A percentile compares a stretch with the other conserved stretches of the same genome.
Evolutionary conservation across 2,113 vertebrate genomes (phyloP).

Genomic region (Protobothrops mucrosquamatus): DNA sequence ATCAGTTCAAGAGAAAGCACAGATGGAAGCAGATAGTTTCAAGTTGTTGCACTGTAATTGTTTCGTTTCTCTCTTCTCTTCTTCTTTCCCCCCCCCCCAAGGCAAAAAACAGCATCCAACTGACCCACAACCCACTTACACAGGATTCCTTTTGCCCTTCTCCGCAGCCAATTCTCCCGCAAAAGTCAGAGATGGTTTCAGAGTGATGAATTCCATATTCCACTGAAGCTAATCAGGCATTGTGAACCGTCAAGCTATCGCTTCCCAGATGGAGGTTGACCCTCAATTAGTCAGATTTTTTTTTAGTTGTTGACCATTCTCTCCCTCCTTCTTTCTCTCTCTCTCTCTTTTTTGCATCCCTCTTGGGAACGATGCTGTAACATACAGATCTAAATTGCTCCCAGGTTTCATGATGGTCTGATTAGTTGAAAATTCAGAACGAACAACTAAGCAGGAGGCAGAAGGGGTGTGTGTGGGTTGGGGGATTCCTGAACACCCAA

Average conservation of each 20-base stretch:
- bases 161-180: rapidly evolving
- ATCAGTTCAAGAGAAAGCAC: rapidly evolving
- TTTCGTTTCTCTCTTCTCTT: neutral
- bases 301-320: neutral
- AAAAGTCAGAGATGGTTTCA: neutral
- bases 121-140: neutral
- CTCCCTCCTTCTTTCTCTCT: neutral
- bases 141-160: rapidly evolving
- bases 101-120: neutral
- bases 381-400: conserved; percentile 61
- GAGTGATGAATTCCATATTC: neutral
- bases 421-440: conserved; percentile 49
- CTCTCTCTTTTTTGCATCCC: conserved; percentile 26
- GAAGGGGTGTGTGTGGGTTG: conserved; percentile 13
- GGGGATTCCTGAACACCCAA: neutral
- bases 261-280: conserved; percentile 34
- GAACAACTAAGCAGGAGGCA: conserved; percentile 29
- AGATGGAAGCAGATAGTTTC: neutral
- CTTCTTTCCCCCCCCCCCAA: too few relatives aligned
- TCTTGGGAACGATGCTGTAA: conserved; percentile 57
- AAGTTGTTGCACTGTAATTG: neutral
- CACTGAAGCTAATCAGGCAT: conserved; percentile 3
- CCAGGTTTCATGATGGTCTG: conserved; percentile 56
- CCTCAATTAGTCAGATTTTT: rapidly evolving
- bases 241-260: conserved; percentile 14